phyloP scores from a whole-genome alignment of 2,797 vertebrate species.

The Mus spretus region DNA sequence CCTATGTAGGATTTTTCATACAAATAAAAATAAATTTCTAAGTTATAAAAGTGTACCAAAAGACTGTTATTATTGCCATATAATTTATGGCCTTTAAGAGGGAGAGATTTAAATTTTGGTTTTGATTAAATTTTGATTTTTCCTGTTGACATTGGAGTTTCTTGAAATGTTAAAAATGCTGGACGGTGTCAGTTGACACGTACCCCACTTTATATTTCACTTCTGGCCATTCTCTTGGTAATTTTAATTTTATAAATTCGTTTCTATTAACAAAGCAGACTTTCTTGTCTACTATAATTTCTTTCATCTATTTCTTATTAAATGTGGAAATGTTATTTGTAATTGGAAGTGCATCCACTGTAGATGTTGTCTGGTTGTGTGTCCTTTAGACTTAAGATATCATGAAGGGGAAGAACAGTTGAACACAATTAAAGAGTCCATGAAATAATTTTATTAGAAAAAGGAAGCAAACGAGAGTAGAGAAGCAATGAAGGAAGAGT shows the following conservation, averaged over 20 bases:
- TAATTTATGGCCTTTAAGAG: constrained; percentile 51
- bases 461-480: constrained; percentile 20
- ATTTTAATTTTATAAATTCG: constrained; percentile 46
- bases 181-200: neutral
- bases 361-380: neutral
- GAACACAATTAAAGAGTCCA: neutral
- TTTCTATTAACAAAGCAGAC: constrained; percentile 21
- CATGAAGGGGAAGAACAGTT: constrained; percentile 18
- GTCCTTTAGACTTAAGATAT: constrained; percentile 13
- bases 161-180: neutral
- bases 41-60: constrained; percentile 36
- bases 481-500: neutral
- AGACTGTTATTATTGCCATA: neutral
- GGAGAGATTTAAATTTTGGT: constrained; percentile 1
- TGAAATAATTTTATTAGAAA: constrained; percentile 46
- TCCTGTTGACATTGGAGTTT: neutral
- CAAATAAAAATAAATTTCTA: constrained; percentile 50
- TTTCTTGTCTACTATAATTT: constrained; percentile 38
- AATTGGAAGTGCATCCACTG: constrained; percentile 14
- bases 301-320: constrained; percentile 23
- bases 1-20: constrained; percentile 44
- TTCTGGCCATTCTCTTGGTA: neutral
- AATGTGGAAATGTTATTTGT: constrained; percentile 12
- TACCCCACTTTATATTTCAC: neutral
- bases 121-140: constrained; percentile 17